phyloP scores from a whole-genome alignment of 2,888 invertebrate species.

The Saturnia japonica region DNA sequence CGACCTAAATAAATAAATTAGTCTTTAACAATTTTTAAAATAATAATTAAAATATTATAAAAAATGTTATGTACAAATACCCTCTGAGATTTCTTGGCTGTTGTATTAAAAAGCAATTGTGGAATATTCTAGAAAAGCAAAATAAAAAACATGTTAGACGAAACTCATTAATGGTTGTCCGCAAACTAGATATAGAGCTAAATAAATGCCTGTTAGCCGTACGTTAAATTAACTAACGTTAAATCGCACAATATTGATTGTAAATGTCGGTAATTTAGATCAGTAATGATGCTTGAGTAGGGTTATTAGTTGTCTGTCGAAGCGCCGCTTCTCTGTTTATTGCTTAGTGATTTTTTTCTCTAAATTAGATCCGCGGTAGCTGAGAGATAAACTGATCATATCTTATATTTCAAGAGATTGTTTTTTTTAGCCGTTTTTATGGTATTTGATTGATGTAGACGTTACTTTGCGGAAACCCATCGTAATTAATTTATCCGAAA shows the following conservation, averaged over 20 bases:
- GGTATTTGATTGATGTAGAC: no score
- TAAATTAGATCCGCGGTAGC: not conserved
- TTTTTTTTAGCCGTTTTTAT: not conserved
- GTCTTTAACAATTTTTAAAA: no score
- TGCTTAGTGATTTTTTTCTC: not conserved
- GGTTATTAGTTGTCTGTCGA: slow-evolving; percentile 5
- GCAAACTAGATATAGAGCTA: slow-evolving; percentile 2
- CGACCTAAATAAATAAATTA: no score
- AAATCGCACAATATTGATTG: slow-evolving; percentile 10
- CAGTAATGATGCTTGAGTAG: slow-evolving; percentile 6
- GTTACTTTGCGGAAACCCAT: no score
- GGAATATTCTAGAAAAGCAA: no score
- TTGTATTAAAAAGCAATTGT: no score
- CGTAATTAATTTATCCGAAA: no score
- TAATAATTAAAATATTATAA: no score
- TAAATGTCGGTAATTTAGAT: slow-evolving; percentile 10
- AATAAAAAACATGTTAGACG: not conserved
- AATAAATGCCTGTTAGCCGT: slow-evolving; percentile 4
- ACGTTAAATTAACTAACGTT: slow-evolving; percentile 4
- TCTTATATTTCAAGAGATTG: not conserved
- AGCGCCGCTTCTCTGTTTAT: slow-evolving; percentile 7
- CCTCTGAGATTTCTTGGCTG: no score
- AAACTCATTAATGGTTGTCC: not conserved
- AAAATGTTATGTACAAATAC: no score
- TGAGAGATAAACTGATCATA: not conserved